These are phyloP conservation scores for Salarias fasciatus DNA, from an alignment of 2,797 vertebrate genomes.

Conservation along the genomic window DNA sequence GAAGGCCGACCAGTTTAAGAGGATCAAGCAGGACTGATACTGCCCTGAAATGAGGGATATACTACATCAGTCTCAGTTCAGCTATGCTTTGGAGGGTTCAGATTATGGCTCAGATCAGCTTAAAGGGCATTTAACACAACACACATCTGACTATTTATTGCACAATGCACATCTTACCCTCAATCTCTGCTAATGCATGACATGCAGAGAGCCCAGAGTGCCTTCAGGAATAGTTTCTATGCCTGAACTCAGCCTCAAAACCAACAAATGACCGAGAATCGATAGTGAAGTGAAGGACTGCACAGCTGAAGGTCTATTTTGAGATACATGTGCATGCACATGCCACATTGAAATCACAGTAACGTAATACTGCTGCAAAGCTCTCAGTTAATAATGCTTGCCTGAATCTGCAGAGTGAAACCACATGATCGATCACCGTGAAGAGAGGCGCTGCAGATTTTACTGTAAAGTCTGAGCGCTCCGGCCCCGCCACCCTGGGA, in stretches of 20 bases:
- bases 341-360: conserved; percentile 21
- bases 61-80: conserved; percentile 17
- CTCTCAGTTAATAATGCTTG: conserved; percentile 8
- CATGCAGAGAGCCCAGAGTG: conserved; percentile 6
- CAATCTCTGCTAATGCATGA: not conserved
- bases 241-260: conserved; percentile 4
- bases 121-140: conserved; percentile 22
- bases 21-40: conserved; percentile 25
- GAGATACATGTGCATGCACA: conserved; percentile 4
- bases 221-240: not conserved
- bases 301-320: conserved; percentile 54
- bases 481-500: not conserved
- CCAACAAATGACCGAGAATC: conserved; percentile 18
- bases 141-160: conserved; percentile 29
- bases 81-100: conserved; percentile 12
- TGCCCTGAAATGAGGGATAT: conserved; percentile 20
- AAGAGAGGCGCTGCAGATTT: conserved; percentile 2
- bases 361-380: conserved; percentile 32
- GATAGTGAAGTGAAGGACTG: not conserved
- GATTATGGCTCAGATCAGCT: conserved; percentile 42
- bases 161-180: conserved; percentile 14
- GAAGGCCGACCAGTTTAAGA: conserved; percentile 33
- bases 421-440: conserved; percentile 23
- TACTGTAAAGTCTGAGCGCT: not conserved
- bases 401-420: not conserved